Conservation (phyloP, 2,888 invertebrate genomes). For the Brachypalpus laphriformis region DNA sequence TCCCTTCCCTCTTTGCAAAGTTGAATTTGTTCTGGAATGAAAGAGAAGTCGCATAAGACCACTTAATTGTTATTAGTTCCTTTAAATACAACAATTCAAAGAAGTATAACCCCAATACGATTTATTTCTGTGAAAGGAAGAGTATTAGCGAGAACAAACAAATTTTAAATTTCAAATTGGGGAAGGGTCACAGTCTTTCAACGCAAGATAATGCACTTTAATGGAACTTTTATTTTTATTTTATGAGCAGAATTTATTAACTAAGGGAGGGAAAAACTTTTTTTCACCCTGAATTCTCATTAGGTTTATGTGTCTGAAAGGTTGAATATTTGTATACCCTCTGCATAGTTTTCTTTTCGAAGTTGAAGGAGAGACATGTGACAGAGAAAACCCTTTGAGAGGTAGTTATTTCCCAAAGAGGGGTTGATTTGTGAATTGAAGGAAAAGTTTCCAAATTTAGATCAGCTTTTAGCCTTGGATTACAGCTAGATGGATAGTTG, state of each 20-base stretch:
- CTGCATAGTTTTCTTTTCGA: neutral
- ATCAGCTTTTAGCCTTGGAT: neutral
- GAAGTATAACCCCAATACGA: neutral
- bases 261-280: neutral
- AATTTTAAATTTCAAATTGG: neutral
- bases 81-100: neutral
- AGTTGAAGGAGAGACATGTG: neutral
- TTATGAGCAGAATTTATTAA: neutral
- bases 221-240: constrained; percentile 31
- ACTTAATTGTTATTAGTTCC: constrained; percentile 19
- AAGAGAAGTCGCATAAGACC: constrained; percentile 7
- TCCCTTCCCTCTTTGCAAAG: neutral
- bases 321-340: neutral
- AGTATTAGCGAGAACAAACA: neutral
- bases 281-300: neutral
- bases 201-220: neutral
- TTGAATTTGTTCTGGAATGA: neutral
- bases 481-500: too few species aligned
- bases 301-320: constrained; percentile 10
- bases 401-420: neutral
- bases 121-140: neutral
- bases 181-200: neutral
- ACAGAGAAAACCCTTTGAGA: neutral
- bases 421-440: neutral
- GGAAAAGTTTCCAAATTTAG: neutral